phyloP scores from a whole-genome alignment of 2,888 invertebrate genomes.

The Limnephilus rhombicus region DNA sequence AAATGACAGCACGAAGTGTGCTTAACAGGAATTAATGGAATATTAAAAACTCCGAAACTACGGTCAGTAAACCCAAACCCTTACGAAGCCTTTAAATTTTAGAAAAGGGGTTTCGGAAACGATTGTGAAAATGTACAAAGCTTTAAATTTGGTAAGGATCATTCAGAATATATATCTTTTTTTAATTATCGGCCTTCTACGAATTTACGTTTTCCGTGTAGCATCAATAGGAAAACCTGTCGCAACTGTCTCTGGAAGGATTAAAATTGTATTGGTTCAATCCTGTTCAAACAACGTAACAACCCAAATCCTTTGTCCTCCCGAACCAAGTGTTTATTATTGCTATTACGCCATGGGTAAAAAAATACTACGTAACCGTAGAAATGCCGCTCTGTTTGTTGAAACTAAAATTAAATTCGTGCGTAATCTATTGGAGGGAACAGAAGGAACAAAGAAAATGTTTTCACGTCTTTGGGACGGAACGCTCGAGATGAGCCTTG shows the following conservation, averaged over 20 bases:
- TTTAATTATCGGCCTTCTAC: background rate
- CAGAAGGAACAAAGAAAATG: slow-evolving; percentile 32
- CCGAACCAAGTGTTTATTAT: slow-evolving; percentile 10
- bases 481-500: background rate
- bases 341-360: background rate
- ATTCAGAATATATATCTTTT: background rate
- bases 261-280: background rate
- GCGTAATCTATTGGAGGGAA: slow-evolving; percentile 36
- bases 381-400: slow-evolving; percentile 29
- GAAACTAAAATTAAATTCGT: slow-evolving; percentile 49
- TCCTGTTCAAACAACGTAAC: background rate
- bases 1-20: too few relatives aligned
- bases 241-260: background rate
- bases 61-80: too few relatives aligned
- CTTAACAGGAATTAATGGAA: too few relatives aligned
- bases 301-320: background rate
- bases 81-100: too few relatives aligned
- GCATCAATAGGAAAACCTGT: background rate
- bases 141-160: too few relatives aligned
- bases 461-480: background rate
- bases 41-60: too few relatives aligned
- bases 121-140: background rate
- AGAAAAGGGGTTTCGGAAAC: too few relatives aligned
- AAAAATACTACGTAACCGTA: slow-evolving; percentile 5
- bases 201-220: too few relatives aligned